phyloP scores from a whole-genome alignment of 2,113 vertebrate species.

The Corvus hawaiiensis region DNA sequence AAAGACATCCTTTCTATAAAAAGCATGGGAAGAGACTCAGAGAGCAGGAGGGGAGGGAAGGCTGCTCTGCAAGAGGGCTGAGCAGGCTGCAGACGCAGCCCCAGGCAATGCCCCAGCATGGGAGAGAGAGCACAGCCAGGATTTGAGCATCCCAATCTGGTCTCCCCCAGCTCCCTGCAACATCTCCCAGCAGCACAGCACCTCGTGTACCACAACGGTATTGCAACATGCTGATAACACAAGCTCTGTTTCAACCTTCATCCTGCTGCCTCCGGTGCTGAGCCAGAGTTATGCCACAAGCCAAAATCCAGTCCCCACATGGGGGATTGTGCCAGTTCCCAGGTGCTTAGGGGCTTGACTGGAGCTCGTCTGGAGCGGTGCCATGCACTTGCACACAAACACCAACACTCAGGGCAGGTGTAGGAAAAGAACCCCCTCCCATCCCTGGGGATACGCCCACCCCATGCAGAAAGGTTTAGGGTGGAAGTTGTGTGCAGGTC shows the following conservation, averaged over 20 bases:
- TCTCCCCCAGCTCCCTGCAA: not conserved
- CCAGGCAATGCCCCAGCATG: accelerated
- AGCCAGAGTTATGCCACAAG: not conserved
- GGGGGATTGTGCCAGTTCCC: not conserved
- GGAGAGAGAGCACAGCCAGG: not conserved
- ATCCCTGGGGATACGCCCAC: not conserved
- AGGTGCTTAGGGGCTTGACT: not conserved
- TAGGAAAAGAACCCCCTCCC: not conserved
- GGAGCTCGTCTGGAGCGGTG: not conserved
- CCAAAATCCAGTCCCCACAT: not conserved
- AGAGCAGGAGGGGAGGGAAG: not conserved
- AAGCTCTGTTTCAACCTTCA: not conserved
- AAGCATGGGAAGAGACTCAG: not conserved
- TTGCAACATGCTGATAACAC: not conserved
- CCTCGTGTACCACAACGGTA: accelerated
- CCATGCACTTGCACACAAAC: not conserved
- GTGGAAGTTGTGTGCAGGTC: not conserved
- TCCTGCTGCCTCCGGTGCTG: not conserved
- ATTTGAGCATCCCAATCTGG: not conserved
- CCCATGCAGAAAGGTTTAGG: not conserved
- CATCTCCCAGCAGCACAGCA: not conserved
- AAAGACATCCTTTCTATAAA: not conserved
- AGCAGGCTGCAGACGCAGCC: not conserved
- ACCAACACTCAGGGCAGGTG: not conserved
- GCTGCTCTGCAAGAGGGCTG: not conserved